Conservation (phyloP, 1,140 invertebrate species). For the Panulirus ornatus region DNA sequence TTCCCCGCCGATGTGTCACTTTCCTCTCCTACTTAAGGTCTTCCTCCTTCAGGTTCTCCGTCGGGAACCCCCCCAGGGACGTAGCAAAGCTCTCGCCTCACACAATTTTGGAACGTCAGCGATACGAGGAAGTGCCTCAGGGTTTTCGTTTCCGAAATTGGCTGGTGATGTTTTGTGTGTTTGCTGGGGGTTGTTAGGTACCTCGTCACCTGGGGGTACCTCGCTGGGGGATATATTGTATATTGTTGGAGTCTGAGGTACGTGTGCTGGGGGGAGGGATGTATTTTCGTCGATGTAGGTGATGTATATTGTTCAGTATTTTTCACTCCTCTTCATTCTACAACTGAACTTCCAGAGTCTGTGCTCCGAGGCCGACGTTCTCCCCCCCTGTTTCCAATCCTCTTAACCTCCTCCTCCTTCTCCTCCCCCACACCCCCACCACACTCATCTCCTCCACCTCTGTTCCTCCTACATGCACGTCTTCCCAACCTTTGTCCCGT, state of each 20-base stretch:
- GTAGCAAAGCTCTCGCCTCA: constrained; percentile 32
- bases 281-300: background rate
- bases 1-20: background rate
- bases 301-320: background rate
- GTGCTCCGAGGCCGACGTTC: background rate
- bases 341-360: background rate
- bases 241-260: no score
- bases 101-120: constrained; percentile 22
- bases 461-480: background rate
- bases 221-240: background rate
- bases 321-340: background rate
- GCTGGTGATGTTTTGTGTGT: constrained; percentile 2
- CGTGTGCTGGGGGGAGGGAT: background rate
- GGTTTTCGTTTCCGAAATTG: constrained; percentile 11
- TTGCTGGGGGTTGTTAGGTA: background rate
- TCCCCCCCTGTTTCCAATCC: background rate
- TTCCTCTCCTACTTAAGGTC: constrained; percentile 9
- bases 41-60: background rate
- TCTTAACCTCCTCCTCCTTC: background rate
- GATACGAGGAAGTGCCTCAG: background rate
- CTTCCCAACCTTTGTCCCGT: background rate
- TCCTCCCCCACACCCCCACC: background rate
- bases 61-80: constrained; percentile 16
- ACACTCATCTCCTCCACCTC: background rate
- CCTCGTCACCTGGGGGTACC: background rate